phyloP scores from a whole-genome alignment of 2,888 invertebrate genomes.

The Hyposoter didymator region DNA sequence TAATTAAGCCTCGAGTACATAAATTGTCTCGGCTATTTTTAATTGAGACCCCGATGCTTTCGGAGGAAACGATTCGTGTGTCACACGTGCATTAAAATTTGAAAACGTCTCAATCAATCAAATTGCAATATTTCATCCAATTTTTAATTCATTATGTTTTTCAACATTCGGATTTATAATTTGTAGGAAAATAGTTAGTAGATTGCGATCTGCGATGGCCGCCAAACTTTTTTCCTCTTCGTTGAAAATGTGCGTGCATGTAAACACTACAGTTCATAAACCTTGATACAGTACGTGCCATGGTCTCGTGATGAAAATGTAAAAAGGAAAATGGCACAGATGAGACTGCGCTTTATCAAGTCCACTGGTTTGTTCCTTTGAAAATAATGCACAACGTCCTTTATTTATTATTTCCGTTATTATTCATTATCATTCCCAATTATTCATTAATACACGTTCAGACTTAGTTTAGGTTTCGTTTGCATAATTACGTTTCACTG shows the following conservation, averaged over 20 bases:
- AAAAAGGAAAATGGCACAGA: constrained; percentile 10
- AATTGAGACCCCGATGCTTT: background rate
- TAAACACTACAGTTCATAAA: constrained; percentile 11
- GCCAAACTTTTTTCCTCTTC: constrained; percentile 3
- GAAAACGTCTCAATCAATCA: background rate
- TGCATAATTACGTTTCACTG: background rate
- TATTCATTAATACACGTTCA: background rate
- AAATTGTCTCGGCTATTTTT: background rate
- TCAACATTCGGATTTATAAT: background rate
- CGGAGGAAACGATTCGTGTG: background rate
- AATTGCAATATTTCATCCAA: background rate
- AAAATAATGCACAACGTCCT: background rate
- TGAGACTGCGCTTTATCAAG: background rate
- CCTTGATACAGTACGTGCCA: constrained; percentile 36
- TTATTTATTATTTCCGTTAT: no score
- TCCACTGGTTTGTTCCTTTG: background rate
- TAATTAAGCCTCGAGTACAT: background rate
- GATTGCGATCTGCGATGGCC: background rate
- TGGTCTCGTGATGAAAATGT: constrained; percentile 5
- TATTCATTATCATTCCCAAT: background rate
- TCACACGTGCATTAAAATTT: background rate
- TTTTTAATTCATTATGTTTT: background rate
- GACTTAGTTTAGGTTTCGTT: no score
- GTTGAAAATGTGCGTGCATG: constrained; percentile 4
- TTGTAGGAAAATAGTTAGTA: background rate